Percentiles rank a stretch among this genome's conserved stretches.
These are phyloP conservation scores for Zosterops borbonicus DNA, from an alignment of 2,113 vertebrate genomes.

Conservation along the genomic window DNA sequence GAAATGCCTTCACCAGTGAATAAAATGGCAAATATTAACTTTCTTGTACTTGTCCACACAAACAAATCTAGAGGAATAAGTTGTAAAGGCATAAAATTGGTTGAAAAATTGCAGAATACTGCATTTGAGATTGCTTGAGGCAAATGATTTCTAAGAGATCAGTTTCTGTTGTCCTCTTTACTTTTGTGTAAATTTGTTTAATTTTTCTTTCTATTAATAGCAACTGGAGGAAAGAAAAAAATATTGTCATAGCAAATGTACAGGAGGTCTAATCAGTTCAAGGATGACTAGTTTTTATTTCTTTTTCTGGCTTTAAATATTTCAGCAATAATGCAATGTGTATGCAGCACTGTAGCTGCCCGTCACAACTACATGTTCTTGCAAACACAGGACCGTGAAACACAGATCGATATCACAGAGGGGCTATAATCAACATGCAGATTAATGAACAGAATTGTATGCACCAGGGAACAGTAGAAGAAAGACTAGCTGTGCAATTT, in stretches of 20 bases:
- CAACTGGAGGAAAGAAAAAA: neutral
- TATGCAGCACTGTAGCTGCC: conserved; percentile 28
- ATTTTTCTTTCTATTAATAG: neutral
- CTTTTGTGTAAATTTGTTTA: neutral
- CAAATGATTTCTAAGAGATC: neutral
- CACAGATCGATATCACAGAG: conserved; percentile 71
- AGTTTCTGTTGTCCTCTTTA: neutral
- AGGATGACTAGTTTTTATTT: neutral
- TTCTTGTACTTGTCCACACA: neutral
- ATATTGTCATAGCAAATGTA: neutral
- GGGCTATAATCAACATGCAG: conserved; percentile 77
- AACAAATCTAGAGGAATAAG: neutral
- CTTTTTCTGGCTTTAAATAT: conserved; percentile 9
- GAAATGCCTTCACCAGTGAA: neutral
- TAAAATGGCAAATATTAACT: neutral
- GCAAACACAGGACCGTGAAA: conserved; percentile 54
- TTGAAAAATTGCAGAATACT: neutral
- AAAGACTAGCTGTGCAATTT: conserved; percentile 78
- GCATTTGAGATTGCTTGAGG: neutral
- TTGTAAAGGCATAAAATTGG: neutral
- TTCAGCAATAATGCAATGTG: conserved; percentile 24
- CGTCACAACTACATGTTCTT: conserved; percentile 52
- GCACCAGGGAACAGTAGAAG: conserved; percentile 70
- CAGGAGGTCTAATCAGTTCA: neutral
- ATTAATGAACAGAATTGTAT: conserved; percentile 75